Evolutionary conservation across 2,888 invertebrate species (phyloP).

Genomic region (Phyto melanocephala): DNA sequence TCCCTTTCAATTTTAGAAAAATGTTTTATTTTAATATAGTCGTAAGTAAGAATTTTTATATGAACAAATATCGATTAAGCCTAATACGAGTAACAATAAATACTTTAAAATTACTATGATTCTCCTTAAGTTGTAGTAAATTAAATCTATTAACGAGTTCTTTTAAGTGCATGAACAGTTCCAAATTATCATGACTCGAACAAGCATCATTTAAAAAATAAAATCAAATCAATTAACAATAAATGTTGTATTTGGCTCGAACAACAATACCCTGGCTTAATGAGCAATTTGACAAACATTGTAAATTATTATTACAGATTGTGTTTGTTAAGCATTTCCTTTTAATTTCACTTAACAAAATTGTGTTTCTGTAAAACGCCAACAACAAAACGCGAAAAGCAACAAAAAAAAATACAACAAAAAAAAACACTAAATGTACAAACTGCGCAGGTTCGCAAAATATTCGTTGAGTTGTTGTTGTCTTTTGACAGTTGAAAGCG

Average conservation of each 20-base stretch:
- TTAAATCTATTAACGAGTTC: too few relatives aligned
- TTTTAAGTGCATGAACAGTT: too few relatives aligned
- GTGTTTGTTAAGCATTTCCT: conserved; percentile 34
- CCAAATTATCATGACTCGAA: too few relatives aligned
- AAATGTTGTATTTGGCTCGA: conserved; percentile 30
- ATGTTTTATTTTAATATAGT: too few relatives aligned
- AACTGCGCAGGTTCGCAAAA: conserved; percentile 29
- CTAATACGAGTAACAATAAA: too few relatives aligned
- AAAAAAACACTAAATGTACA: neutral
- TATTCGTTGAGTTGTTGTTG: neutral
- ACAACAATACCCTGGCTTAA: conserved; percentile 25
- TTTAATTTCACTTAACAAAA: conserved; percentile 40
- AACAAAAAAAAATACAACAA: too few relatives aligned
- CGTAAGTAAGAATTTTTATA: too few relatives aligned
- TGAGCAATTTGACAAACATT: conserved; percentile 40
- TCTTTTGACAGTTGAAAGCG: neutral
- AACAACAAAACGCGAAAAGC: neutral
- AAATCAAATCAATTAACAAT: conserved; percentile 28
- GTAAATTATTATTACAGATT: conserved; percentile 15
- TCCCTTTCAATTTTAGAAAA: too few relatives aligned
- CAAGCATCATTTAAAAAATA: too few relatives aligned
- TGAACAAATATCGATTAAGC: too few relatives aligned
- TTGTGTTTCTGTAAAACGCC: neutral
- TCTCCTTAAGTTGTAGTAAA: too few relatives aligned
- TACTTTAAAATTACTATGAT: too few relatives aligned